Conservation (phyloP, 2,888 invertebrate genomes). For the Harpalus rufipes region DNA sequence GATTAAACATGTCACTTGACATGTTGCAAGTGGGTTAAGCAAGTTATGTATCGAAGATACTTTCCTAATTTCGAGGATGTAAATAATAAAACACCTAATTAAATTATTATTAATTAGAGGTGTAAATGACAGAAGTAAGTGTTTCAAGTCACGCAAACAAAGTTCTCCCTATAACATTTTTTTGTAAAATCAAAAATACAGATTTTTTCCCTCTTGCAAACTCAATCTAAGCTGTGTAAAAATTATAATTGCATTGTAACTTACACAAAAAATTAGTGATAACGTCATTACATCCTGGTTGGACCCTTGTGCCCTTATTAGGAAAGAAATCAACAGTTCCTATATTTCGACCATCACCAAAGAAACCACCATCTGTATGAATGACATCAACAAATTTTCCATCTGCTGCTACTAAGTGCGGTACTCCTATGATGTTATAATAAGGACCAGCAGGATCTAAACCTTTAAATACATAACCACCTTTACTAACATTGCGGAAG, state of each 20-base stretch:
- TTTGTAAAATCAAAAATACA: too few relatives aligned
- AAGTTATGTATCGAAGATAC: too few relatives aligned
- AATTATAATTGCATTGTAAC: background rate
- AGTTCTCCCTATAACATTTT: too few relatives aligned
- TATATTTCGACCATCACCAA: background rate
- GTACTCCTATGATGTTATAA: background rate
- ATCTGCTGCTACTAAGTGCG: background rate
- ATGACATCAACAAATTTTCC: slow-evolving; percentile 26
- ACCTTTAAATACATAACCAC: background rate
- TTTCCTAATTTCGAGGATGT: too few relatives aligned
- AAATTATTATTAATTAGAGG: too few relatives aligned
- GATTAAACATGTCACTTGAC: too few relatives aligned
- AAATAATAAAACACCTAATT: too few relatives aligned
- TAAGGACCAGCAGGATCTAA: slow-evolving; percentile 20
- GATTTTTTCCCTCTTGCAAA: too few relatives aligned
- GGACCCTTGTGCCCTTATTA: background rate
- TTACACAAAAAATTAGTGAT: background rate
- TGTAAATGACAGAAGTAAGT: too few relatives aligned
- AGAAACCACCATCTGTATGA: slow-evolving; percentile 25
- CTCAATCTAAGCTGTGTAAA: too few relatives aligned
- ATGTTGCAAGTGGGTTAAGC: too few relatives aligned
- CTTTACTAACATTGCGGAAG: background rate
- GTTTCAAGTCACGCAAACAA: too few relatives aligned
- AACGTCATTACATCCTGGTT: slow-evolving; percentile 17
- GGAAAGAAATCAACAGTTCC: slow-evolving; percentile 17